A percentile compares a stretch with the other conserved stretches of the same genome.
Evolutionary conservation across 2,797 vertebrate species (phyloP).

Genomic region (Crenuchus spilurus): DNA sequence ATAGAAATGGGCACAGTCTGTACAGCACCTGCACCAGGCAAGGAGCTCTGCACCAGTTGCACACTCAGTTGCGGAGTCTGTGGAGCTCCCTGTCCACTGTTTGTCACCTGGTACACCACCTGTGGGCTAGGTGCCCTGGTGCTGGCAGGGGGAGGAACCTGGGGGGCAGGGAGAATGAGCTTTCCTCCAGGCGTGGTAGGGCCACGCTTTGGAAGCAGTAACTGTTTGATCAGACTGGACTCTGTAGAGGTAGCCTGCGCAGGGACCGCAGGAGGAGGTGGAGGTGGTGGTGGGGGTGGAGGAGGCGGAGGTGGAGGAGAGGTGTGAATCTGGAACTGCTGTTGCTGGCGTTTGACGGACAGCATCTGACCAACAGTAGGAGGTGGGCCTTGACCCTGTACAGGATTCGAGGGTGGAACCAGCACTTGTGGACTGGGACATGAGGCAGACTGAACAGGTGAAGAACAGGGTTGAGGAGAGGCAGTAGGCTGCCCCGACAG

Average conservation of each 20-base stretch:
- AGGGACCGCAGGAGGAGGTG: constrained; percentile 72
- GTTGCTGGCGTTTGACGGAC: constrained; percentile 90
- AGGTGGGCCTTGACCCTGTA: constrained; percentile 85
- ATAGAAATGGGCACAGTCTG: constrained; percentile 93
- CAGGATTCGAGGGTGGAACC: constrained; percentile 76
- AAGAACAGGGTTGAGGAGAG: constrained; percentile 82
- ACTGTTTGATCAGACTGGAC: constrained; percentile 98
- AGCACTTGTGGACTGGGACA: constrained; percentile 79
- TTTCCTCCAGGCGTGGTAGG: constrained; percentile 96
- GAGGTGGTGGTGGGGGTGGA: constrained; percentile 71
- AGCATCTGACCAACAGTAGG: constrained; percentile 94
- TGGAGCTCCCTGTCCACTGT: constrained; percentile 84
- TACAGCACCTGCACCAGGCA: constrained; percentile 83
- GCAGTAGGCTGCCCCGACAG: constrained; percentile 85
- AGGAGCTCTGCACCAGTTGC: constrained; percentile 90
- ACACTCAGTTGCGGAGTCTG: constrained; percentile 92
- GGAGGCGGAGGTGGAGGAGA: constrained; percentile 79
- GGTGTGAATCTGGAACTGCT: constrained; percentile 79
- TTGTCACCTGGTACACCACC: constrained; percentile 94
- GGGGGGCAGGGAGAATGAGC: constrained; percentile 95
- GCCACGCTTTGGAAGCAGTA: constrained; percentile 97
- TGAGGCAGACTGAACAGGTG: constrained; percentile 77
- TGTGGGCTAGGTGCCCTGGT: constrained; percentile 88
- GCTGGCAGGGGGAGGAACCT: constrained; percentile 92
- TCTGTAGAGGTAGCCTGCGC: constrained; percentile 90